These are phyloP conservation scores for Actenoides lindsayi DNA, from an alignment of 2,113 vertebrate genomes.

Conservation along the genomic window DNA sequence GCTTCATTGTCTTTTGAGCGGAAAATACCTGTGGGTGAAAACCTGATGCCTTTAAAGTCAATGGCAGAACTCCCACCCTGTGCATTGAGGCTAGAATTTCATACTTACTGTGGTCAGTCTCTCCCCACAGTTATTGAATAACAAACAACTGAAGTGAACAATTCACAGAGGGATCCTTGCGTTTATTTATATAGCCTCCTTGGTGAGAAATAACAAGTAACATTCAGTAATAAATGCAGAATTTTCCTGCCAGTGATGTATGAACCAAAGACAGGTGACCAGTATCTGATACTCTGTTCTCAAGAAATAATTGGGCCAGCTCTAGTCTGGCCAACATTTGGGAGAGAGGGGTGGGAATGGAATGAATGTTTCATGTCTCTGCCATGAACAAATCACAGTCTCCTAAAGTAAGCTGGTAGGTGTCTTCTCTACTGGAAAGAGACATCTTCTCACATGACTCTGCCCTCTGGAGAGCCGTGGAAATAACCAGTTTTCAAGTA, in stretches of 20 bases:
- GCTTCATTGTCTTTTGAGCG: background rate
- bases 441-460: background rate
- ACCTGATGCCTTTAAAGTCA: background rate
- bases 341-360: background rate
- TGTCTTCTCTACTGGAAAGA: background rate
- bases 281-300: background rate
- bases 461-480: background rate
- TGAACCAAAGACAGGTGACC: background rate
- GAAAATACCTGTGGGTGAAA: background rate
- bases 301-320: background rate
- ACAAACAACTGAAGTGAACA: constrained; percentile 24
- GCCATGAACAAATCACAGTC: background rate
- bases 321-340: background rate
- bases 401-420: background rate
- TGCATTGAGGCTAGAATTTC: background rate
- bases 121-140: constrained; percentile 50
- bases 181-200: constrained; percentile 44
- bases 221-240: background rate
- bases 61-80: background rate
- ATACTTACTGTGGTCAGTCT: background rate
- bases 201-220: constrained; percentile 16
- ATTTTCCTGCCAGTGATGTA: background rate
- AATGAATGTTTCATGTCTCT: background rate
- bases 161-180: background rate
- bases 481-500: background rate